These are phyloP conservation scores for Rhabdophis nuchalis DNA, from an alignment of 2,797 vertebrate genomes.

Conservation along the genomic window DNA sequence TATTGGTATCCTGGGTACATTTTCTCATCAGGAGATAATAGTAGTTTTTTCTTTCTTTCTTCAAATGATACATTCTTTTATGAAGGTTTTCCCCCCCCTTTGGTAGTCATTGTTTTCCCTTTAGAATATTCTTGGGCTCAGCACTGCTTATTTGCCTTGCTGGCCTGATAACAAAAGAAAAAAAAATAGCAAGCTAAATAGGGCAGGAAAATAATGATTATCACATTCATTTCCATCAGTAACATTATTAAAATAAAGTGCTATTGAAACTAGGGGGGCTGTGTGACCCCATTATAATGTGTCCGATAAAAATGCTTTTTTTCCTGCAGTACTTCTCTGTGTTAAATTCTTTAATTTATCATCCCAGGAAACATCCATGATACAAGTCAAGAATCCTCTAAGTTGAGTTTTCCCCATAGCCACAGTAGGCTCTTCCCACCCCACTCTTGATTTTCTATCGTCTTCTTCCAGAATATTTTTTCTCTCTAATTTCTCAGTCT, in stretches of 20 bases:
- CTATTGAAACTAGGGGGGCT: not conserved
- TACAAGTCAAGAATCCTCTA: not conserved
- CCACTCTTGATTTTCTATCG: not conserved
- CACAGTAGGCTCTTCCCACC: not conserved
- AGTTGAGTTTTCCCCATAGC: not conserved
- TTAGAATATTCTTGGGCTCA: too few relatives aligned
- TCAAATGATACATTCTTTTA: conserved; percentile 54
- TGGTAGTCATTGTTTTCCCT: conserved; percentile 40
- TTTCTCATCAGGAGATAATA: conserved; percentile 52
- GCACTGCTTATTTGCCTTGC: not conserved
- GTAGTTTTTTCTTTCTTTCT: conserved; percentile 49
- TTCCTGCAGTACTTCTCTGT: not conserved
- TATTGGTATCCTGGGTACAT: conserved; percentile 46
- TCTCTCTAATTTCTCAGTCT: not conserved
- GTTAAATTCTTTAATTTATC: not conserved
- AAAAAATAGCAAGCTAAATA: not conserved
- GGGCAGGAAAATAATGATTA: not conserved
- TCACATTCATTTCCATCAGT: not conserved
- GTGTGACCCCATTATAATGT: not conserved
- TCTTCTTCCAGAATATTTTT: not conserved
- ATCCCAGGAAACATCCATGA: not conserved
- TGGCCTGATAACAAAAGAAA: not conserved
- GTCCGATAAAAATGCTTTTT: not conserved
- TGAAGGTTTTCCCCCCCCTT: conserved; percentile 35
- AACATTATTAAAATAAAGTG: not conserved